Evolutionary conservation across 1,140 invertebrate genomes (phyloP), one percentile per base, ranked within the genome.

Genomic region (Magallana angulata): DNA sequence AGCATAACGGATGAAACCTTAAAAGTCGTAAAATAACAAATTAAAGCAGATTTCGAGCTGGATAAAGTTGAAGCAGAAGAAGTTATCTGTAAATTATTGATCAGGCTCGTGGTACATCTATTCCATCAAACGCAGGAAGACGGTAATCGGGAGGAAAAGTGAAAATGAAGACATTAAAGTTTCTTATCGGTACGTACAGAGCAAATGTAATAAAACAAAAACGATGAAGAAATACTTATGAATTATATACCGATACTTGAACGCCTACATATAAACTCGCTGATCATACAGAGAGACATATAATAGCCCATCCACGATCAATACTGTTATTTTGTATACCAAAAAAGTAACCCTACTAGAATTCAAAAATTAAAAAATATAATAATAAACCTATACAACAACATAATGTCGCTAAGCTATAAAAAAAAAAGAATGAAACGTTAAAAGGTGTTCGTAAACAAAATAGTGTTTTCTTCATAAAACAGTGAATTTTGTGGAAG

Each of bases 41-140:
- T 30, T 76, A 30, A 76, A 76, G 30, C 8, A 4, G 11, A 30
- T 30, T 76, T 24, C 24, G 24, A 1, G 24, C 24, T 76, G 68
- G 68, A 76, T 76, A 76, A 76, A 36, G 24, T 76, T 76, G 8
- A 48, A 18, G 8, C 18, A 18, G 30, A 18, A 16, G 14, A 85
- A 56, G 18, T 85, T 68, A 56, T 82, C 81, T 82, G 57, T 18
- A 82, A 82, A 68, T 30, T 60, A 68, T 68, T 36, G 30, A 85
- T 85, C 59, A 68, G 68, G 30, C 30, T 56, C 36, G 62, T 68
- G 68, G 68, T 57, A 85, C 56, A 56, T 62, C 18, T n/a, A 85
- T 68, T 68, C 62, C n/a, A 62, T 60, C 56, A 62, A 84, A 48
- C 36, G 36, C 16, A 8, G n/a, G 57, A 4, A 18, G 58, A 48